Evolutionary conservation across 2,113 vertebrate genomes (phyloP).

Genomic region (Lycocorax pyrrhopterus): DNA sequence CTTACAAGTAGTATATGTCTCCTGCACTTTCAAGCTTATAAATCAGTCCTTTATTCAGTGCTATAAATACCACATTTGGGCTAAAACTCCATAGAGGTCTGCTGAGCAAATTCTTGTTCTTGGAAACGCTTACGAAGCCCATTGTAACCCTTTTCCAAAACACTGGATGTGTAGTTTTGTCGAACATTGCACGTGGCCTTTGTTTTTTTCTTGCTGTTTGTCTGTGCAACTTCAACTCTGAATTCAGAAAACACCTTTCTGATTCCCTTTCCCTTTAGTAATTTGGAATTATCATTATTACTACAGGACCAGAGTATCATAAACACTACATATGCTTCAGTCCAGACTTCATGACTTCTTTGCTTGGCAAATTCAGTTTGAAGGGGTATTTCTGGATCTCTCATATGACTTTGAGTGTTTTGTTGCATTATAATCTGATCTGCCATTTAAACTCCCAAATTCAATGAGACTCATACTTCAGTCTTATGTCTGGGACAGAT

Average conservation of each 20-base stretch:
- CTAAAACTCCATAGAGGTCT: neutral
- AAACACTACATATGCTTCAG: neutral
- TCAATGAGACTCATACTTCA: neutral
- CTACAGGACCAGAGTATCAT: neutral
- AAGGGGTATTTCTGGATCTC: neutral
- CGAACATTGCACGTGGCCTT: neutral
- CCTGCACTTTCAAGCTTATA: neutral
- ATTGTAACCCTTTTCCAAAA: neutral
- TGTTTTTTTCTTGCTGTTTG: neutral
- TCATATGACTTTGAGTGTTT: neutral
- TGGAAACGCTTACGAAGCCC: neutral
- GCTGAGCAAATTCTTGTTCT: neutral
- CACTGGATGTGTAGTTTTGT: neutral
- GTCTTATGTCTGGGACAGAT: neutral
- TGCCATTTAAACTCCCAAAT: neutral
- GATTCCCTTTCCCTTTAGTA: neutral
- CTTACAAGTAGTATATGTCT: neutral
- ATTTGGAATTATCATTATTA: neutral
- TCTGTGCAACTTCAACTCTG: neutral
- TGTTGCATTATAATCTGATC: neutral
- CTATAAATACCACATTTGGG: neutral
- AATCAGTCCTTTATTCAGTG: neutral
- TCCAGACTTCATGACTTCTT: neutral
- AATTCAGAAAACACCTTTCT: neutral
- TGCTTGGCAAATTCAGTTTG: neutral